Conservation (phyloP, 1,140 invertebrate genomes). For the Heliconius hewitsoni region DNA sequence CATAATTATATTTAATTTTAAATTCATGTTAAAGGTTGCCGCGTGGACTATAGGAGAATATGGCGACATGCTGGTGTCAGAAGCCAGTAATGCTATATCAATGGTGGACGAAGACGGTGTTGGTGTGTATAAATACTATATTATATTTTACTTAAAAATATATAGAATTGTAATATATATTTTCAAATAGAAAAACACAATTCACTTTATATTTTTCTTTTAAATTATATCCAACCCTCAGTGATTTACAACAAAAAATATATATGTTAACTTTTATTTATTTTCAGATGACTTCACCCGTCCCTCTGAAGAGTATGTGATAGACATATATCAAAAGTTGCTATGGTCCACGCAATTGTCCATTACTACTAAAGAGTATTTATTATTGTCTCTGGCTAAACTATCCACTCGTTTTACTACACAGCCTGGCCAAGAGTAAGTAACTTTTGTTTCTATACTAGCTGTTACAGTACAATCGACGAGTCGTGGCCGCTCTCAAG, state of each 20-base stretch:
- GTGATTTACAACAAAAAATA: background rate
- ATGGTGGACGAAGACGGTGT: constrained; percentile 73
- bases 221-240: no score
- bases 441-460: constrained; percentile 30
- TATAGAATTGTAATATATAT: background rate
- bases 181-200: no score
- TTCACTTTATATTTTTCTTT: no score
- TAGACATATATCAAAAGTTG: constrained; percentile 95
- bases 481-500: no score
- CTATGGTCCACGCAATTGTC: constrained; percentile 94
- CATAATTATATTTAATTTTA: background rate
- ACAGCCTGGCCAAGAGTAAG: constrained; percentile 82
- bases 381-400: constrained; percentile 96
- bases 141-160: background rate
- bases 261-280: background rate
- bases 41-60: constrained; percentile 99
- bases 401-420: constrained; percentile 92
- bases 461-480: no score
- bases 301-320: constrained; percentile 93
- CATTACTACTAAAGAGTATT: constrained; percentile 97
- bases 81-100: constrained; percentile 71
- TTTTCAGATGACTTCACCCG: constrained; percentile 81
- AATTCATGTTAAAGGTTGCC: constrained; percentile 85
- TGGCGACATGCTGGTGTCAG: constrained; percentile 91
- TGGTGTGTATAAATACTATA: constrained; percentile 47